Evolutionary conservation across 1,140 invertebrate species (phyloP).

Genomic region (Acromyrmex echinatior): DNA sequence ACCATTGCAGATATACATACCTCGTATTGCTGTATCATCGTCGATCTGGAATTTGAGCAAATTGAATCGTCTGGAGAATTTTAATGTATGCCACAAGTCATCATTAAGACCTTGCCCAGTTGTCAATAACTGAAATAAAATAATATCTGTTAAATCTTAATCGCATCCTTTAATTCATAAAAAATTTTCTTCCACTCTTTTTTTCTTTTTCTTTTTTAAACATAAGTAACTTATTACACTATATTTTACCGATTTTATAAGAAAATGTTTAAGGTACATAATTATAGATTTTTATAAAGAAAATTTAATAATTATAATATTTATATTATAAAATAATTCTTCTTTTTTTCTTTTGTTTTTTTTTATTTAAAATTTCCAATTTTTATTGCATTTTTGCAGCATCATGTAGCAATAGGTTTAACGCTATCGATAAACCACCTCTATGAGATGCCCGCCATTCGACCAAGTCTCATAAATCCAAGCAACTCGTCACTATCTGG

Average conservation of each 20-base stretch:
- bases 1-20: constrained; percentile 87
- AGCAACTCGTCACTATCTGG: constrained; percentile 75
- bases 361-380: not conserved
- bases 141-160: not conserved
- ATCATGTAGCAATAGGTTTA: constrained; percentile 24
- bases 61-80: constrained; percentile 93
- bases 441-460: constrained; percentile 66
- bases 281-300: not conserved
- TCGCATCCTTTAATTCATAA: not conserved
- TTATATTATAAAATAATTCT: not conserved
- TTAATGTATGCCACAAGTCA: constrained; percentile 97
- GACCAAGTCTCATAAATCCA: constrained; percentile 71
- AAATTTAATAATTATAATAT: not conserved
- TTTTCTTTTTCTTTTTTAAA: not conserved
- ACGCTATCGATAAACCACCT: constrained; percentile 70
- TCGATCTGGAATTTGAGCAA: constrained; percentile 95
- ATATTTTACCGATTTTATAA: not conserved
- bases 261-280: constrained; percentile 9
- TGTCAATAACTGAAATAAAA: constrained; percentile 90
- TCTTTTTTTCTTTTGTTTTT: not conserved
- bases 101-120: constrained; percentile 95
- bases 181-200: not conserved
- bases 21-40: constrained; percentile 92
- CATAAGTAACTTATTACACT: not conserved
- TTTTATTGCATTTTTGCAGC: constrained; percentile 47